Conservation (phyloP, 1,140 invertebrate species). For the Bombus pascuorum region DNA sequence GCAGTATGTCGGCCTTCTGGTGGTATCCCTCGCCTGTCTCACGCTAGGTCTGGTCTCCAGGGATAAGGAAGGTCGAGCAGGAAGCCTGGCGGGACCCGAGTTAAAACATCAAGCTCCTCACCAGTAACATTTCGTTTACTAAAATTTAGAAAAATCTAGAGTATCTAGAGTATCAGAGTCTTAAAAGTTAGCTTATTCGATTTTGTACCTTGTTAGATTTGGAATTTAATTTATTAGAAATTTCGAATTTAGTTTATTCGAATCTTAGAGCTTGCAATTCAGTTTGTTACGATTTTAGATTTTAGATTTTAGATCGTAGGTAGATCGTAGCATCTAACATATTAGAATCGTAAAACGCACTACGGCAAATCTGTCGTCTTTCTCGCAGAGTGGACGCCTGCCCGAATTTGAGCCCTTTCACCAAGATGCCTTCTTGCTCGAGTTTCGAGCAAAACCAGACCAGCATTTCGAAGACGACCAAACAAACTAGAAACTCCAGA, state of each 20-base stretch:
- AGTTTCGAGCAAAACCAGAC: not conserved
- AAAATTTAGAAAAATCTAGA: not conserved
- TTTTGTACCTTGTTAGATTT: not conserved
- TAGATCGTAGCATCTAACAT: not conserved
- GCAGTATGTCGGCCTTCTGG: constrained; percentile 76
- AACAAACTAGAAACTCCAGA: not conserved
- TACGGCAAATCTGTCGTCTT: not conserved
- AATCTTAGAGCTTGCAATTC: not conserved
- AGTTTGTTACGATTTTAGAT: not conserved
- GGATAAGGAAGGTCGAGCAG: constrained; percentile 76
- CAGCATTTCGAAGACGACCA: not conserved
- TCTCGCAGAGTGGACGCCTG: constrained; percentile 74
- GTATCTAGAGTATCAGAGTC: not conserved
- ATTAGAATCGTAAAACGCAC: not conserved
- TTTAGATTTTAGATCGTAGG: no score
- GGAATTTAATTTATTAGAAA: not conserved
- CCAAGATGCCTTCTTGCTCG: constrained; percentile 31
- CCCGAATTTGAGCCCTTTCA: constrained; percentile 68
- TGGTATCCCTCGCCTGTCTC: constrained; percentile 77
- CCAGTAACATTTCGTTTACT: constrained; percentile 60
- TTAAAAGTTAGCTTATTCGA: not conserved
- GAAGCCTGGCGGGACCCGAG: constrained; percentile 76
- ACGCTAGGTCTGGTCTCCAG: constrained; percentile 76
- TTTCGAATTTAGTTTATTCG: not conserved
- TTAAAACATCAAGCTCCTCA: constrained; percentile 75